Evolutionary conservation across 1,140 invertebrate genomes (phyloP).

Genomic region (Drosophila teissieri): DNA sequence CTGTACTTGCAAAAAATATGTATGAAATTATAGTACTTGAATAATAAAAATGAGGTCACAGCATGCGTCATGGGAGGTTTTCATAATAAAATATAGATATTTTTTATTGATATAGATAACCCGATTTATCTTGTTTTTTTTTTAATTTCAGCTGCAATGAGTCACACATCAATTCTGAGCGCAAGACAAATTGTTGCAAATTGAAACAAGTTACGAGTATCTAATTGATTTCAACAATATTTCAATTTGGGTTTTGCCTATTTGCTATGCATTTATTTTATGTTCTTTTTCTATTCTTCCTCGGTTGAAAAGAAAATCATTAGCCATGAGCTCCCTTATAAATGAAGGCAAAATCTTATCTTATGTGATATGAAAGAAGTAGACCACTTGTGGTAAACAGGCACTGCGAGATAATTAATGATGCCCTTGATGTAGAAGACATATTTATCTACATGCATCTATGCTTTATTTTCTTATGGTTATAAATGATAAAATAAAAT

Average conservation of each 20-base stretch:
- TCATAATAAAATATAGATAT: constrained; percentile 15
- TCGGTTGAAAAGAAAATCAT: constrained; percentile 18
- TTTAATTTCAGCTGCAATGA: constrained; percentile 1
- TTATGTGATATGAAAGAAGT: constrained; percentile 26
- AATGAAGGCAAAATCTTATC: constrained; percentile 25
- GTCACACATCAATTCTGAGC: neutral
- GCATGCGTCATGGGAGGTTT: constrained; percentile 32
- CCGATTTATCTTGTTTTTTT: constrained; percentile 9
- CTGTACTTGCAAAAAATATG: constrained; percentile 16
- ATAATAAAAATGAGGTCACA: constrained; percentile 43
- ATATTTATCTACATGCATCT: neutral
- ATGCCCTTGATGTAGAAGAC: neutral
- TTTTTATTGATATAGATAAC: constrained; percentile 3
- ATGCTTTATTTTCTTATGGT: neutral
- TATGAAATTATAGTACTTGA: constrained; percentile 17
- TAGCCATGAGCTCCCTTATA: constrained; percentile 16
- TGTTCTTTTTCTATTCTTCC: constrained; percentile 5
- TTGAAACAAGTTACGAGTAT: constrained; percentile 27
- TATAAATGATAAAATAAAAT: neutral
- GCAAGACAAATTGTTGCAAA: constrained; percentile 38
- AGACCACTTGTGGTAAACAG: constrained; percentile 29
- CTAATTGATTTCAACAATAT: constrained; percentile 30
- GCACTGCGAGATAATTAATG: constrained; percentile 32
- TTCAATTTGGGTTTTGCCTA: neutral
- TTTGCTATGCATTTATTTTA: constrained; percentile 10